Conservation (phyloP, 2,113 vertebrate genomes). For the Erinaceus europaeus region DNA sequence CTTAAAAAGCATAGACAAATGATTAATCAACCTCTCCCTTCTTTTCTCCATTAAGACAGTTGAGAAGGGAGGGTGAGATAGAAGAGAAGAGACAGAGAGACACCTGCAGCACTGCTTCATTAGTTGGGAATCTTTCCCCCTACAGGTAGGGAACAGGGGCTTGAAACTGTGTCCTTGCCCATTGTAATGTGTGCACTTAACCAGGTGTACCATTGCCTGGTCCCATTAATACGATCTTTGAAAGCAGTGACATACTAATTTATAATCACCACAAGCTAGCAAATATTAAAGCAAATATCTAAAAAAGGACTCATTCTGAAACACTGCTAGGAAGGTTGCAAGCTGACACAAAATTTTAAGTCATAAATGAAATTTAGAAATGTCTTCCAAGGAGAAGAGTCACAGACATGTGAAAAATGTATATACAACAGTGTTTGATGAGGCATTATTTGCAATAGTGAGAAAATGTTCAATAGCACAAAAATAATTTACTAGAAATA, state of each 20-base stretch:
- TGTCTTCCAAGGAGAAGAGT: conserved; percentile 20
- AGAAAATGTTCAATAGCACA: conserved; percentile 4
- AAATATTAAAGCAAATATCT: background rate
- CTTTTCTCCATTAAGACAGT: background rate
- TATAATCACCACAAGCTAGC: background rate
- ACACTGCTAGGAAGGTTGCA: background rate
- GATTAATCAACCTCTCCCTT: background rate
- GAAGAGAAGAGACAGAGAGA: too few species aligned
- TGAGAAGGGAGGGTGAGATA: too few species aligned
- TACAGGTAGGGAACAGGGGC: too few species aligned
- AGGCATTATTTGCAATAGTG: background rate
- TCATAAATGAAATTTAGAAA: too few species aligned
- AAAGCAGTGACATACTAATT: background rate
- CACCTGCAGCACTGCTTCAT: too few species aligned
- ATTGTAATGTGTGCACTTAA: background rate
- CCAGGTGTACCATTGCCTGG: background rate
- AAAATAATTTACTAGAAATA: background rate
- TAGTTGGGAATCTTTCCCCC: too few species aligned
- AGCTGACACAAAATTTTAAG: background rate
- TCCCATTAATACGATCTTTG: background rate
- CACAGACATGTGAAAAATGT: background rate
- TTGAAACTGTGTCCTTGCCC: background rate
- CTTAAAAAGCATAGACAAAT: background rate
- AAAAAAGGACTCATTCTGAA: background rate
- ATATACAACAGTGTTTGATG: background rate